Evolutionary conservation across 2,797 vertebrate species (phyloP).

Genomic region (Eurystomus glaucurus): DNA sequence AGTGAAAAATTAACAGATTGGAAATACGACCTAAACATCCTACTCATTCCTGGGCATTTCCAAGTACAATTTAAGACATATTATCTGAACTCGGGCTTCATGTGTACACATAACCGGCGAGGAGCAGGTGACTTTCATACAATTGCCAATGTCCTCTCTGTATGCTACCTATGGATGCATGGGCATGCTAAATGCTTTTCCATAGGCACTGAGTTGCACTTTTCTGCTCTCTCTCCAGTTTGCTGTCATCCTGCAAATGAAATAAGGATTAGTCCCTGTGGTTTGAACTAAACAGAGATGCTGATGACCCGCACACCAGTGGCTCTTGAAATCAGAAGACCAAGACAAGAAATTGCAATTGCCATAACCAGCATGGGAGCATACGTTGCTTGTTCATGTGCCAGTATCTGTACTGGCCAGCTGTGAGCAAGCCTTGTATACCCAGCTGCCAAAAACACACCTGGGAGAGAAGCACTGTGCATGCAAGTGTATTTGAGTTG

Average conservation of each 20-base stretch:
- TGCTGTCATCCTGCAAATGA: not conserved
- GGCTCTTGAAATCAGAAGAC: not conserved
- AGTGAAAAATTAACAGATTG: not conserved
- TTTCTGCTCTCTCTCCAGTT: not conserved
- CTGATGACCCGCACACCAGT: fast-evolving
- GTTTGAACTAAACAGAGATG: not conserved
- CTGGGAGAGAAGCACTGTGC: not conserved
- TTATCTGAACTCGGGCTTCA: not conserved
- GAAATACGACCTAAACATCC: not conserved
- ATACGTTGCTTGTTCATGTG: not conserved
- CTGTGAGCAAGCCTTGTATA: not conserved
- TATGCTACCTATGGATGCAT: not conserved
- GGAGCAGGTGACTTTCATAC: not conserved
- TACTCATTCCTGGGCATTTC: not conserved
- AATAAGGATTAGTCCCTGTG: not conserved
- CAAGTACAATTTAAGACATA: not conserved
- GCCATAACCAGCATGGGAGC: fast-evolving
- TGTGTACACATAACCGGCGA: fast-evolving
- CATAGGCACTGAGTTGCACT: not conserved
- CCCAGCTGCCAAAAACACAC: not conserved
- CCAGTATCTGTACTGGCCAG: not conserved
- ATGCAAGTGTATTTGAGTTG: not conserved
- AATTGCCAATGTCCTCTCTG: not conserved
- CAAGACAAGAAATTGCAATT: not conserved
- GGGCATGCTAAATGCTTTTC: fast-evolving